Evolutionary conservation across 2,888 invertebrate species (phyloP).

Genomic region (Deroplatys truncata): DNA sequence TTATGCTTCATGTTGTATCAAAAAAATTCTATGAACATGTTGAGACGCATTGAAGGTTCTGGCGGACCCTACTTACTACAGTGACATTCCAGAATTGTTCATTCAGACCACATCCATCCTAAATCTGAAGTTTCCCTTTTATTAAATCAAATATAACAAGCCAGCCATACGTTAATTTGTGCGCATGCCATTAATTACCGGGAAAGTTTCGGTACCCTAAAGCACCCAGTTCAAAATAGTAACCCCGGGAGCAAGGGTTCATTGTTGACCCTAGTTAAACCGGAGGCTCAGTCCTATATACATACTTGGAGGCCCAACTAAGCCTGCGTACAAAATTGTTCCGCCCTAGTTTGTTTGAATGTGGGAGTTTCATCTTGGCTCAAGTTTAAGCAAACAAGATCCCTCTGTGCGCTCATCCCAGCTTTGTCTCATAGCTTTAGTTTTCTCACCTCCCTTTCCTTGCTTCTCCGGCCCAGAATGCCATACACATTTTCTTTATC

Average conservation of each 20-base stretch:
- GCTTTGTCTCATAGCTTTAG: background rate
- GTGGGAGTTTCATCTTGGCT: background rate
- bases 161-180: too few species aligned
- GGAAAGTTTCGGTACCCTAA: background rate
- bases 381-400: background rate
- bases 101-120: too few species aligned
- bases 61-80: too few species aligned
- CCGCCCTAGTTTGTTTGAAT: background rate
- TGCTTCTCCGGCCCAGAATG: too few species aligned
- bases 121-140: too few species aligned
- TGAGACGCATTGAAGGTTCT: too few species aligned
- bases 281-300: background rate
- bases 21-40: too few species aligned
- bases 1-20: too few species aligned
- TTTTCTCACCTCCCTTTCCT: background rate
- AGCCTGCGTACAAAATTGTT: background rate
- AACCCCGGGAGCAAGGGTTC: background rate
- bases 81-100: too few species aligned
- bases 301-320: background rate
- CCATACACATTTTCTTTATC: background rate
- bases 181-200: background rate
- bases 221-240: too few species aligned
- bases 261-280: background rate
- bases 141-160: too few species aligned
- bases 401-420: background rate